Percentiles rank a stretch among this genome's conserved stretches.
Evolutionary conservation across 2,797 vertebrate genomes (phyloP).

Genomic region (Aselliscus stoliczkanus): DNA sequence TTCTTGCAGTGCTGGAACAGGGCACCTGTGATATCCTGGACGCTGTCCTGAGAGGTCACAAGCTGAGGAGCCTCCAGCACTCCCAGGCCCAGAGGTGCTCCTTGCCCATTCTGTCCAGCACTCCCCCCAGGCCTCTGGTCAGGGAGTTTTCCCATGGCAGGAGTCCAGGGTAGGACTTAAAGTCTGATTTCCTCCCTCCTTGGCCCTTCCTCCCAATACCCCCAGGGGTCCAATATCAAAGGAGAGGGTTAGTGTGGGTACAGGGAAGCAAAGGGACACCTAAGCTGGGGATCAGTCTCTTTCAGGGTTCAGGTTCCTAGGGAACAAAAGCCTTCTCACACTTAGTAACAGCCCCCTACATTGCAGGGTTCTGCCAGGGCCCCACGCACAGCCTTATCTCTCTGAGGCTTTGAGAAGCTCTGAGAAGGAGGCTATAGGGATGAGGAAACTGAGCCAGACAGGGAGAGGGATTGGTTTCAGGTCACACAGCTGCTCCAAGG

Average conservation of each 20-base stretch:
- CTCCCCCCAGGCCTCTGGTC: not conserved
- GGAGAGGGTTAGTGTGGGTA: not conserved
- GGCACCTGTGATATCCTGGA: conserved; percentile 91
- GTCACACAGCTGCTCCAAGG: not conserved
- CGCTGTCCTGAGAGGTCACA: conserved; percentile 81
- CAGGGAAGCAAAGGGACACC: not conserved
- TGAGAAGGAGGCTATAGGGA: not conserved
- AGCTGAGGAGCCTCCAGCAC: not conserved
- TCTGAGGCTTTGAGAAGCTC: not conserved
- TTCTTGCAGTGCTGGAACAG: conserved; percentile 90
- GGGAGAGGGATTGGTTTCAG: not conserved
- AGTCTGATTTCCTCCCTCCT: not conserved
- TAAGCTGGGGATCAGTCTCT: conserved; percentile 17
- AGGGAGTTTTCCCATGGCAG: not conserved
- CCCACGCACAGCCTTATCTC: not conserved
- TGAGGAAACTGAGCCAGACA: not conserved
- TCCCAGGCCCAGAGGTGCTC: not conserved
- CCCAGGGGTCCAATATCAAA: conserved; percentile 10
- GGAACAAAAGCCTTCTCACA: conserved; percentile 4
- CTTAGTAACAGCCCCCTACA: not conserved
- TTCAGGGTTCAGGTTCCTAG: not conserved
- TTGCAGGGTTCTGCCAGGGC: not conserved
- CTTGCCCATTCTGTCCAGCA: not conserved
- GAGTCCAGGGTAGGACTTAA: not conserved
- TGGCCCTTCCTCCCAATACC: not conserved